A percentile compares a stretch with the other conserved stretches of the same genome.
Conservation (phyloP, 2,888 invertebrate species). For the Lepidonotus clava region DNA sequence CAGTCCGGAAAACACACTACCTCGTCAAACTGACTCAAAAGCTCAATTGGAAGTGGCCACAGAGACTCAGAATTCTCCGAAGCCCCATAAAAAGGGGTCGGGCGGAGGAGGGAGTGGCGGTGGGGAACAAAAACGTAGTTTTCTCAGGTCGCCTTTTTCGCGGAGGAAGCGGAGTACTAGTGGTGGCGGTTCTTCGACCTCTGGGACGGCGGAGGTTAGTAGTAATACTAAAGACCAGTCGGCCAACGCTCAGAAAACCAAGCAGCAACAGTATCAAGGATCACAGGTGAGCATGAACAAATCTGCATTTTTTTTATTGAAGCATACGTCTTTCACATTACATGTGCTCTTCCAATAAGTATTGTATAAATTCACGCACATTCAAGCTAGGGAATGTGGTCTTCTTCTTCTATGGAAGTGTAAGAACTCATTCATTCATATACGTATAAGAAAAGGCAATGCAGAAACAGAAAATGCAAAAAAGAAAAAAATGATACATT, state of each 20-base stretch:
- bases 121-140: slow-evolving; percentile 39
- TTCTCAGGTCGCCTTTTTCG: slow-evolving; percentile 48
- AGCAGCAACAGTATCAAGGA: not conserved
- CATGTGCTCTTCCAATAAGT: no score
- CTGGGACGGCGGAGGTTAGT: no score
- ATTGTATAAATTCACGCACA: no score
- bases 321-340: no score
- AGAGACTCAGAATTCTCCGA: not conserved
- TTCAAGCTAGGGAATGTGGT: no score
- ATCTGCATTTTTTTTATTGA: no score
- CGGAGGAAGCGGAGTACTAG: slow-evolving; percentile 33
- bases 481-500: no score
- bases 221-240: slow-evolving; percentile 37
- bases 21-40: not conserved
- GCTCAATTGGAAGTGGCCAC: not conserved
- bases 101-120: not conserved
- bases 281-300: no score
- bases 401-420: no score
- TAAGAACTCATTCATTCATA: no score
- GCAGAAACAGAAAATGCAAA: no score
- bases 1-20: slow-evolving; percentile 17
- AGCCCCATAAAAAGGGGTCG: not conserved
- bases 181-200: slow-evolving; percentile 8
- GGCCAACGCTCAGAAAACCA: not conserved
- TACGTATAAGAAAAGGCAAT: no score